phyloP scores from a whole-genome alignment of 1,140 invertebrate species.

The Drosophila subpulchrella region DNA sequence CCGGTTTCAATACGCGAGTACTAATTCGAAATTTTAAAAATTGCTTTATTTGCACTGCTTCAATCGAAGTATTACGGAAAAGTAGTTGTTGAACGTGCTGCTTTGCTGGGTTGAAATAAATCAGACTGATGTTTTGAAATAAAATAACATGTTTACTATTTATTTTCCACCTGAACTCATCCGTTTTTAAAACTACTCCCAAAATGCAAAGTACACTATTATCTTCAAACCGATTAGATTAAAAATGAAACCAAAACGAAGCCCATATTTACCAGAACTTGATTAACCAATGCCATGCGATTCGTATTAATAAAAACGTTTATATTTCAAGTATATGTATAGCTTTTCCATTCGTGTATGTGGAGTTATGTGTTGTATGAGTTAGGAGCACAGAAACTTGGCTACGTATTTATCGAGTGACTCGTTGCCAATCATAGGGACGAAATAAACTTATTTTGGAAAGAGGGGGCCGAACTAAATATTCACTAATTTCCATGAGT shows the following conservation, averaged over 20 bases:
- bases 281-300: slow-evolving; percentile 3
- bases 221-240: slow-evolving; percentile 20
- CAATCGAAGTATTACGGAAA: neutral
- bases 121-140: neutral
- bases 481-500: slow-evolving; percentile 30
- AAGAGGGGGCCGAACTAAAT: neutral
- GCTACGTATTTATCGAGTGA: slow-evolving; percentile 43
- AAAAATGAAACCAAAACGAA: neutral
- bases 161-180: too few relatives aligned
- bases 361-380: slow-evolving; percentile 53
- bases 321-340: slow-evolving; percentile 77
- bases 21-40: neutral
- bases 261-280: neutral
- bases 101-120: neutral
- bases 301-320: slow-evolving; percentile 74
- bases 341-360: slow-evolving; percentile 41
- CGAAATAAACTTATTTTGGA: slow-evolving; percentile 24
- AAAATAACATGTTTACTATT: neutral
- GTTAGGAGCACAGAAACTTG: slow-evolving; percentile 57
- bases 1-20: too few relatives aligned
- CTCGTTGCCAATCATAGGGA: neutral
- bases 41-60: neutral
- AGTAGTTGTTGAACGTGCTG: neutral
- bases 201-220: slow-evolving; percentile 3
- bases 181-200: too few relatives aligned